Percentiles rank a stretch among this genome's conserved stretches.
These are phyloP conservation scores for Mormyrus lacerda DNA, from an alignment of 2,113 vertebrate genomes.

Conservation along the genomic window DNA sequence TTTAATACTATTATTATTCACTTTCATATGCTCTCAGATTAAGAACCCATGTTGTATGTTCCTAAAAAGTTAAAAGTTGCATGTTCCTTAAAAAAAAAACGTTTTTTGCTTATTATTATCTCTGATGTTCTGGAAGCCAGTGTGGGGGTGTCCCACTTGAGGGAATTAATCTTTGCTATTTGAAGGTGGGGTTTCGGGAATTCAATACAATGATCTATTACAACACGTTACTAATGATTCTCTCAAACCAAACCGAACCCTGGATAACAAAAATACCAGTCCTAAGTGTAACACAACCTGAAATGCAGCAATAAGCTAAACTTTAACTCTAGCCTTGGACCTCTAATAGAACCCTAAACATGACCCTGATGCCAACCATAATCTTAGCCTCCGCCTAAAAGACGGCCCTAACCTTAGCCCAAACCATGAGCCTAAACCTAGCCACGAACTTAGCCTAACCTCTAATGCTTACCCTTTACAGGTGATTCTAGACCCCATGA, in stretches of 20 bases:
- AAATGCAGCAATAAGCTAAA: neutral
- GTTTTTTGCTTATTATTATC: neutral
- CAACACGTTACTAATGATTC: neutral
- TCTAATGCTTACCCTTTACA: neutral
- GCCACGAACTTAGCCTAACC: neutral
- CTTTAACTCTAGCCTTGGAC: neutral
- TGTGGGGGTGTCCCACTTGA: neutral
- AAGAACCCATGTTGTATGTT: neutral
- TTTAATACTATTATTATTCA: neutral
- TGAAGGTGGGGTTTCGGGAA: neutral
- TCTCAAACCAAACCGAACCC: neutral
- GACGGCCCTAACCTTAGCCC: neutral
- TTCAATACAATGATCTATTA: neutral
- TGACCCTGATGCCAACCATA: neutral
- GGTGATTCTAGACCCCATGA: neutral
- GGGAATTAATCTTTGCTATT: neutral
- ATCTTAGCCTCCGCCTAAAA: neutral
- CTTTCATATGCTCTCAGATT: neutral
- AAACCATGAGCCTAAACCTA: neutral
- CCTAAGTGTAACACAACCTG: neutral
- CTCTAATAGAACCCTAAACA: neutral
- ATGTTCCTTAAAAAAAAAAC: neutral
- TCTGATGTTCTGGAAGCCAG: neutral
- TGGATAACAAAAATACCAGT: neutral
- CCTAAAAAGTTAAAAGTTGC: neutral